Percentiles rank a stretch among this genome's conserved stretches.
Conservation (phyloP, 2,888 invertebrate genomes). For the Malthinus flaveolus region DNA sequence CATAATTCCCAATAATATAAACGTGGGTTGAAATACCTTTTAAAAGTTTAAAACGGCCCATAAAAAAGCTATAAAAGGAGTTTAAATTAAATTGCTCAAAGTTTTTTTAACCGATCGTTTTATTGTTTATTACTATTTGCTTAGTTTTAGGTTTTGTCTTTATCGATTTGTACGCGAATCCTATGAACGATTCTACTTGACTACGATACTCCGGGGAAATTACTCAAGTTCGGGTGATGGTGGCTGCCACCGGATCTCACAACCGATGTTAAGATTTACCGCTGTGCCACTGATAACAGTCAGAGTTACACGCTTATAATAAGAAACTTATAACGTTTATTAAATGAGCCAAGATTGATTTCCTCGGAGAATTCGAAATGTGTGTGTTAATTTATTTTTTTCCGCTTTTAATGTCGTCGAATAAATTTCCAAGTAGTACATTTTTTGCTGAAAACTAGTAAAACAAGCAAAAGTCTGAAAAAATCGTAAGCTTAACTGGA, state of each 20-base stretch:
- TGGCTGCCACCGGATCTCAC: conserved; percentile 39
- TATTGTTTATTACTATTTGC: conserved; percentile 16
- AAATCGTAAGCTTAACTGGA: neutral
- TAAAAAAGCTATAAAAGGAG: no score
- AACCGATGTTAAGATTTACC: conserved; percentile 42
- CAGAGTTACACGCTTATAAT: conserved; percentile 36
- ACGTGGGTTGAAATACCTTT: no score
- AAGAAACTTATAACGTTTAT: conserved; percentile 40
- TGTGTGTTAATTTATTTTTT: neutral
- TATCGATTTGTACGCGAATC: conserved; percentile 41
- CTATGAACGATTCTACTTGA: conserved; percentile 44
- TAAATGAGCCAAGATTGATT: conserved; percentile 26
- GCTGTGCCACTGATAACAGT: conserved; percentile 39
- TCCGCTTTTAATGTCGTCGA: neutral
- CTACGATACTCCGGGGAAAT: conserved; percentile 49
- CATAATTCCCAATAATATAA: no score
- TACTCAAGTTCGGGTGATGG: conserved; percentile 40
- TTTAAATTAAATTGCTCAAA: no score
- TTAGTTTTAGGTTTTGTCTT: conserved; percentile 22
- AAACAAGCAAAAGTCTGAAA: neutral
- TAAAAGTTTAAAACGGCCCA: no score
- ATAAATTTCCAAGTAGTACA: neutral
- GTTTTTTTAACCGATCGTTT: neutral
- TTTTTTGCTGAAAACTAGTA: neutral
- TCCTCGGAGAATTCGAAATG: conserved; percentile 15